Conservation (phyloP, 2,888 invertebrate species). For the Glyphotaelius pellucidus region DNA sequence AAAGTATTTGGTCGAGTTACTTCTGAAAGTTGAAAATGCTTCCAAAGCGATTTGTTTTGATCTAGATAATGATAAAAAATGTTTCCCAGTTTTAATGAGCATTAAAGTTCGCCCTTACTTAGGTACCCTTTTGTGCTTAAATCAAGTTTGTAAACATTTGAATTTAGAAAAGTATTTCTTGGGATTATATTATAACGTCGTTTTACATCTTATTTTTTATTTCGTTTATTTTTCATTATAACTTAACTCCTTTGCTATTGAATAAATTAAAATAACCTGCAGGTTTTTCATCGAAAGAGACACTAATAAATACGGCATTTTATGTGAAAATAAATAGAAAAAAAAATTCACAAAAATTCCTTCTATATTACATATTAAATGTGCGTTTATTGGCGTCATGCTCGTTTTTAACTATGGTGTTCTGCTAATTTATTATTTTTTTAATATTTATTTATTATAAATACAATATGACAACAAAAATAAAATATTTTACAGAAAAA, state of each 20-base stretch:
- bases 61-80: slow-evolving; percentile 19
- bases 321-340: background rate
- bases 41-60: slow-evolving; percentile 2
- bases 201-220: background rate
- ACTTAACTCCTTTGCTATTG: background rate
- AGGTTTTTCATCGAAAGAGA: background rate
- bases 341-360: too few species aligned
- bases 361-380: too few species aligned
- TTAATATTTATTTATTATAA: too few species aligned
- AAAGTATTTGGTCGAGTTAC: slow-evolving; percentile 25
- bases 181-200: background rate
- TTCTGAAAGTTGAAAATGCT: slow-evolving; percentile 22
- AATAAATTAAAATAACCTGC: background rate
- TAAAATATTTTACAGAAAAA: too few species aligned
- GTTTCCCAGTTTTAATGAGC: slow-evolving; percentile 4
- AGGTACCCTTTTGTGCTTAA: background rate
- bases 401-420: too few species aligned
- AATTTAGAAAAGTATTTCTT: background rate
- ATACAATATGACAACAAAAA: too few species aligned
- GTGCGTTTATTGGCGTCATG: too few species aligned
- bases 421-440: too few species aligned
- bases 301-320: background rate
- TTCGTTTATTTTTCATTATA: background rate
- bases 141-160: background rate
- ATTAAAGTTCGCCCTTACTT: background rate